phyloP scores from a whole-genome alignment of 2,113 vertebrate species.

The Microtus pennsylvanicus region DNA sequence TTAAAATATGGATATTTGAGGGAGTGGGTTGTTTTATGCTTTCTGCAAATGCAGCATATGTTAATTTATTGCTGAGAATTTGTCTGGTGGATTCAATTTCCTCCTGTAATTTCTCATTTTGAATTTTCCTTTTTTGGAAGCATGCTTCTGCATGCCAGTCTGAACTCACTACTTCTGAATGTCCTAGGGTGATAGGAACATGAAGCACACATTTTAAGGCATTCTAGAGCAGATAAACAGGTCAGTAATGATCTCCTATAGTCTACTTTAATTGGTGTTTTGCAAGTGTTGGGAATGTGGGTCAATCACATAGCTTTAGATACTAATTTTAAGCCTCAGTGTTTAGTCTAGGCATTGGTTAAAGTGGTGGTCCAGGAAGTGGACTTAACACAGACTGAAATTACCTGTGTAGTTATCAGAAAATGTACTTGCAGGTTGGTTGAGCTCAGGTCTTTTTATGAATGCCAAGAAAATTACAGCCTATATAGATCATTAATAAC shows the following conservation, averaged over 20 bases:
- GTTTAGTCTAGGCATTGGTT: slow-evolving; percentile 44
- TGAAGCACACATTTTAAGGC: slow-evolving; percentile 37
- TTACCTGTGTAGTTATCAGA: slow-evolving; percentile 57
- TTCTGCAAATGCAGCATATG: slow-evolving; percentile 84
- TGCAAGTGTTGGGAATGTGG: slow-evolving; percentile 61
- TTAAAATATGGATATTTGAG: slow-evolving; percentile 77
- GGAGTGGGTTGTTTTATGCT: slow-evolving; percentile 64
- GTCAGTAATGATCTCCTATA: slow-evolving; percentile 26
- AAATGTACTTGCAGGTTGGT: slow-evolving; percentile 45
- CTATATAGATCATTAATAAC: slow-evolving; percentile 46
- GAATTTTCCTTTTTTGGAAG: slow-evolving; percentile 78
- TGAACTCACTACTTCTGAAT: slow-evolving; percentile 40
- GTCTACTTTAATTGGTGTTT: slow-evolving; percentile 74
- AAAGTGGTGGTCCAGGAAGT: slow-evolving; percentile 41
- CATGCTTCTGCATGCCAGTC: slow-evolving; percentile 70
- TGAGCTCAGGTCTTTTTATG: slow-evolving; percentile 44
- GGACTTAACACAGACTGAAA: slow-evolving; percentile 43
- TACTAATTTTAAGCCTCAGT: not conserved
- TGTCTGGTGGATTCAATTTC: slow-evolving; percentile 85
- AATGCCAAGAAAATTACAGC: slow-evolving; percentile 67
- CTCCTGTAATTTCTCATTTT: slow-evolving; percentile 85
- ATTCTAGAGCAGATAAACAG: slow-evolving; percentile 16
- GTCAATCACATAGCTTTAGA: not conserved
- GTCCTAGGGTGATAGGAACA: slow-evolving; percentile 52
- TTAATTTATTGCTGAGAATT: slow-evolving; percentile 86